Conservation (phyloP, 2,113 vertebrate genomes). For the Procavia capensis region DNA sequence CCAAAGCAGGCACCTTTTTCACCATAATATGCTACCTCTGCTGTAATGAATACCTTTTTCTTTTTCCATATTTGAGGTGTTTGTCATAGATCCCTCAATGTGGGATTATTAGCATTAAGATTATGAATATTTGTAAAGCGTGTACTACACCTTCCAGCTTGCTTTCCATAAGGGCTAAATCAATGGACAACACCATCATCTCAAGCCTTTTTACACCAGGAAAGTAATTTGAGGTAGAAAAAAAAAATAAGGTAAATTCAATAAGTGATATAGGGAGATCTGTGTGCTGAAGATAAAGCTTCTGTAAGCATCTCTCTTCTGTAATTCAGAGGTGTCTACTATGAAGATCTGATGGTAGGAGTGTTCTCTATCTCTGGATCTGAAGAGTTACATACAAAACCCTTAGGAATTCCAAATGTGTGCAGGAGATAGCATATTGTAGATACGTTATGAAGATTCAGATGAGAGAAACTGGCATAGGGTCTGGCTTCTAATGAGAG, state of each 20-base stretch:
- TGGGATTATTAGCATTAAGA: neutral
- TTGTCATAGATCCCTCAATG: slow-evolving; percentile 8
- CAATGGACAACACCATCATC: neutral
- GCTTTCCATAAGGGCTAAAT: neutral
- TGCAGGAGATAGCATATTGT: neutral
- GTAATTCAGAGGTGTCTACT: neutral
- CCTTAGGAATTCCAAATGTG: neutral
- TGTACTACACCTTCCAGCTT: neutral
- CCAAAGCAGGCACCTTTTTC: neutral
- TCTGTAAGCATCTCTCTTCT: neutral
- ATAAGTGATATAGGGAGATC: neutral
- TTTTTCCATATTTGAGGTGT: neutral
- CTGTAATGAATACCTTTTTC: neutral
- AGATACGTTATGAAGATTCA: neutral
- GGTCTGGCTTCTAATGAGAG: neutral
- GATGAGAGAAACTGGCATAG: neutral
- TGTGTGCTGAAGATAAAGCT: neutral
- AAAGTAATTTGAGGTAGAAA: slow-evolving; percentile 13
- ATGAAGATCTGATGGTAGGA: neutral
- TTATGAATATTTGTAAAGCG: neutral
- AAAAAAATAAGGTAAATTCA: neutral
- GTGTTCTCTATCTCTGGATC: neutral
- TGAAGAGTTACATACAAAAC: neutral
- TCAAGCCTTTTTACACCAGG: neutral
- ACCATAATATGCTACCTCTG: neutral